phyloP scores from a whole-genome alignment of 2,888 invertebrate genomes.

The Lysandra bellargus region DNA sequence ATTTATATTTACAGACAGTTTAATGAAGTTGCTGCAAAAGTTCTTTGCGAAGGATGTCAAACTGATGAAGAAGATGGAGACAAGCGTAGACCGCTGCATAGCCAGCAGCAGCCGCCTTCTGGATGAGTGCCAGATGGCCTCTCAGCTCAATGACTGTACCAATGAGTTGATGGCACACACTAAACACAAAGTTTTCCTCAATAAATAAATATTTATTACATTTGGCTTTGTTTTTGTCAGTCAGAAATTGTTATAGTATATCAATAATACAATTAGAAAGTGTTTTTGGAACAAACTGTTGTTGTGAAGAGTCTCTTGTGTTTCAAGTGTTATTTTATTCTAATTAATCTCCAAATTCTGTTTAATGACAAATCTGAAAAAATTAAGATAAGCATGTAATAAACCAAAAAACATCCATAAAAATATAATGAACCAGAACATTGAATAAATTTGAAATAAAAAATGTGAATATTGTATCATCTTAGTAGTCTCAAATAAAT shows the following conservation, averaged over 20 bases:
- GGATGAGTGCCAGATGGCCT: slow-evolving; percentile 64
- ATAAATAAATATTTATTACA: slow-evolving; percentile 49
- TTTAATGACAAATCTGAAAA: neutral
- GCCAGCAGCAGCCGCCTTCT: slow-evolving; percentile 53
- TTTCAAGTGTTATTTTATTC: neutral
- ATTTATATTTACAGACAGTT: slow-evolving; percentile 53
- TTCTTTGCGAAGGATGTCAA: slow-evolving; percentile 68
- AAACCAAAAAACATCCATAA: neutral
- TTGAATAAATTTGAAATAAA: too few species aligned
- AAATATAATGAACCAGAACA: too few species aligned
- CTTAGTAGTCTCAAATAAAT: too few species aligned
- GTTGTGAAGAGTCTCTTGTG: neutral
- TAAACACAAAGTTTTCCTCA: slow-evolving; percentile 61
- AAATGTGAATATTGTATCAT: too few species aligned
- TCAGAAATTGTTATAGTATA: neutral
- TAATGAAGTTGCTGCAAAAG: slow-evolving; percentile 61
- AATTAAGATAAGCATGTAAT: neutral
- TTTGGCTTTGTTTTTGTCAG: neutral
- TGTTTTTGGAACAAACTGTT: too few species aligned
- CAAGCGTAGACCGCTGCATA: slow-evolving; percentile 65
- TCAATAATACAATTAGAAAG: neutral
- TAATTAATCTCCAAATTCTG: neutral
- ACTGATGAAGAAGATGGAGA: slow-evolving; percentile 68
- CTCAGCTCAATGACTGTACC: slow-evolving; percentile 67
- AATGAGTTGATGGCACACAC: slow-evolving; percentile 67